Evolutionary conservation across 2,888 invertebrate species (phyloP), one percentile per base, ranked within the genome.

Genomic region (Clistopyga incitator): DNA sequence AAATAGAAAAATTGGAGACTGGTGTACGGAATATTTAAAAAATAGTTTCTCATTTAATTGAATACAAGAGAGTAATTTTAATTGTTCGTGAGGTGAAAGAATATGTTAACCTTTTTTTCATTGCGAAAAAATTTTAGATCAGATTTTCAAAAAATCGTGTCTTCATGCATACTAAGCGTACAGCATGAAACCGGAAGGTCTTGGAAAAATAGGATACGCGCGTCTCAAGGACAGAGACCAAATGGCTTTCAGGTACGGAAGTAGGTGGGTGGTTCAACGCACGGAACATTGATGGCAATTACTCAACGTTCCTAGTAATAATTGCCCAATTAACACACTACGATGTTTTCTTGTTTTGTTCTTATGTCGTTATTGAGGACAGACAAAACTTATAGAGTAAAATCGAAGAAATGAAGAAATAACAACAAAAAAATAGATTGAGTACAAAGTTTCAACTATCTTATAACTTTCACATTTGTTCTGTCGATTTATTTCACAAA

Each of bases 201-300:
- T 67, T 45, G 70, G 68, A 61, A 61, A 38, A 77, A 68, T 65
- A 78, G 67, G 67, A 65, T 76, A 59, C 59, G 45, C 64, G 74
- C 78, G 38, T 85, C 78, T 83, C 81, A 83, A 83, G 76, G 76
- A 76, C 78, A 76, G 79, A 77, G 74, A 86, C 84, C 85, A 87
- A 88, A 87, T 87, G 85, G 87, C 87, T 87, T 87, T 88, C 88
- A 88, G 88, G 88, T 87, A 88, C 88, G 86, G 87, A 88, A 88
- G 87, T 87, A 86, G 88, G 87, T 87, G 85, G 84, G 78, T 85
- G 56, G 77, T 77, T 77, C 67, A 77, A 77, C 77, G 67, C 77
- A 77, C 59, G 77, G 47, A 75, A 77, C 64, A 61, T 65, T 52
- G 52, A 29, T 54, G 67, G 52, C 65, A 65, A 76, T 76, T 76